A percentile compares a stretch with the other conserved stretches of the same genome.
These are phyloP conservation scores for Montipora foliosa DNA, from an alignment of 64 coral and sea anemone genomes.

Conservation along the genomic window DNA sequence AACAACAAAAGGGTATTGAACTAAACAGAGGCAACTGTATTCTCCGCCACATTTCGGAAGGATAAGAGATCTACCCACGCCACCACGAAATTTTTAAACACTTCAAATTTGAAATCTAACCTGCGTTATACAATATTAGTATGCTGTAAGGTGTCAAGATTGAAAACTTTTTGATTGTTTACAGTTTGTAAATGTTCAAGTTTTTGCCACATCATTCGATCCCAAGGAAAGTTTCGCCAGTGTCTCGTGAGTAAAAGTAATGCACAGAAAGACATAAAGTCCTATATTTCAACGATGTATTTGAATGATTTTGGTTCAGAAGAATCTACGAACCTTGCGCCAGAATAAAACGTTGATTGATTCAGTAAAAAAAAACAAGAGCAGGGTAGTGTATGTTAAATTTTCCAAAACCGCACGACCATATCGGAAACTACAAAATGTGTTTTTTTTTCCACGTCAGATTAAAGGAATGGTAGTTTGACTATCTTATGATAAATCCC, in stretches of 20 bases:
- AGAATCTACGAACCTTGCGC: not conserved
- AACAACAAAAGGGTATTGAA: not conserved
- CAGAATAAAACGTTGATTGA: not conserved
- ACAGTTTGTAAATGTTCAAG: too few relatives aligned
- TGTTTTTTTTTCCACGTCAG: too few relatives aligned
- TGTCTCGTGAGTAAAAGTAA: not conserved
- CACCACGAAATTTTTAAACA: not conserved
- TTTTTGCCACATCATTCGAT: too few relatives aligned
- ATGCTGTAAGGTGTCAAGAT: too few relatives aligned
- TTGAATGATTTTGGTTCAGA: not conserved
- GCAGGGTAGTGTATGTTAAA: too few relatives aligned
- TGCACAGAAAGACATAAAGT: not conserved
- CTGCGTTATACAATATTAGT: not conserved
- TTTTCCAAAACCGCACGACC: too few relatives aligned
- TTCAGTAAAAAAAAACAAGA: not conserved
- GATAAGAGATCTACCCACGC: not conserved
- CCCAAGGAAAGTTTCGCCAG: not conserved
- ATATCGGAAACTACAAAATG: too few relatives aligned
- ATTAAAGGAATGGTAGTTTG: too few relatives aligned
- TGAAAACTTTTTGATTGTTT: too few relatives aligned
- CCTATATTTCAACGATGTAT: not conserved
- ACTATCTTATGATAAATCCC: too few relatives aligned
- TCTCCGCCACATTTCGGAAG: conserved; percentile 12
- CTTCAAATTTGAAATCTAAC: not conserved
- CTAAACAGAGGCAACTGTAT: not conserved